Percentiles rank a stretch among this genome's conserved stretches.
Evolutionary conservation across 2,113 vertebrate species (phyloP).

Genomic region (Dipodomys spectabilis): DNA sequence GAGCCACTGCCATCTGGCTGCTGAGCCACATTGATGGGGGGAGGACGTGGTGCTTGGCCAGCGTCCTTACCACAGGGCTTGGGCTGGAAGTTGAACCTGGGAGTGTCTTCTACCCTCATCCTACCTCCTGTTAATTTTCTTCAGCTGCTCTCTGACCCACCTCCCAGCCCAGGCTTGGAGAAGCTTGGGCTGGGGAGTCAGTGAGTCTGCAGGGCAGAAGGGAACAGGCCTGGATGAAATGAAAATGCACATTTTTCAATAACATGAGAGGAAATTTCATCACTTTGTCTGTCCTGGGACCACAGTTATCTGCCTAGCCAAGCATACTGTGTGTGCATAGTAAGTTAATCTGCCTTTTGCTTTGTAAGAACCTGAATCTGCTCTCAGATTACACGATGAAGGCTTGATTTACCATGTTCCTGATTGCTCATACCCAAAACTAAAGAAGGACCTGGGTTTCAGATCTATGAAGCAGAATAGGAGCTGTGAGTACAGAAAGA

Average conservation of each 20-base stretch:
- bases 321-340: fast-evolving
- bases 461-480: background rate
- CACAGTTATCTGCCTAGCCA: background rate
- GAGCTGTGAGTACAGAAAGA: background rate
- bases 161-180: background rate
- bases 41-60: slow-evolving; percentile 30
- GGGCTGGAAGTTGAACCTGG: background rate
- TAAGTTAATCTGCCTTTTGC: background rate
- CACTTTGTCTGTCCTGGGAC: background rate
- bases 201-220: background rate
- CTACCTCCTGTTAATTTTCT: background rate
- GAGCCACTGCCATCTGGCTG: slow-evolving; percentile 70
- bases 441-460: background rate
- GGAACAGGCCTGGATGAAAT: background rate
- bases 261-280: background rate
- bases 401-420: background rate
- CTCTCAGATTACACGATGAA: fast-evolving
- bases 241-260: background rate
- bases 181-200: background rate
- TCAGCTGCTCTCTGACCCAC: background rate
- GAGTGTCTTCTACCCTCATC: background rate
- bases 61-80: background rate
- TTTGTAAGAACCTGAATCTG: background rate
- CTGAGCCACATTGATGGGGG: background rate
- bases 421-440: background rate